These are phyloP conservation scores for Ovibos moschatus DNA, from an alignment of 2,113 vertebrate species.

Conservation along the genomic window DNA sequence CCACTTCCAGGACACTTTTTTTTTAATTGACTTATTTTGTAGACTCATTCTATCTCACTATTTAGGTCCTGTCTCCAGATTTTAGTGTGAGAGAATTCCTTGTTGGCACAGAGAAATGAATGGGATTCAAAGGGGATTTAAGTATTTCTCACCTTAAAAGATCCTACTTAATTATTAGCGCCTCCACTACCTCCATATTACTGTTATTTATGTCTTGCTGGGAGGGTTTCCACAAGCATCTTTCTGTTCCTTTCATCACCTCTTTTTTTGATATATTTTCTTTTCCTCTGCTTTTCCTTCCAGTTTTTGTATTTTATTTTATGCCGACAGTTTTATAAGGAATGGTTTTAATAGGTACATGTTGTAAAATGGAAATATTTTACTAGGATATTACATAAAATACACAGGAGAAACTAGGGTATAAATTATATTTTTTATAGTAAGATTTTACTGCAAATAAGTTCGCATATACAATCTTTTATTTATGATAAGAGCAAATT, in stretches of 20 bases:
- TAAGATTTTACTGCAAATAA: slow-evolving; percentile 77
- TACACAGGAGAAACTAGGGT: slow-evolving; percentile 67
- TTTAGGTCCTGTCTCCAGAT: not conserved
- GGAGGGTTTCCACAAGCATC: slow-evolving; percentile 42
- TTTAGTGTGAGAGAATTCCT: slow-evolving; percentile 28
- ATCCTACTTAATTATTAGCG: slow-evolving; percentile 55
- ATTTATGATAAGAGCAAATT: slow-evolving; percentile 74
- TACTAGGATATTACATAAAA: slow-evolving; percentile 74
- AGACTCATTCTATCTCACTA: slow-evolving; percentile 1
- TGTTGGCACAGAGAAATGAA: slow-evolving; percentile 4
- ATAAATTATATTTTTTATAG: slow-evolving; percentile 75
- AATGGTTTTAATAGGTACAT: slow-evolving; percentile 76
- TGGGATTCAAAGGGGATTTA: slow-evolving; percentile 44
- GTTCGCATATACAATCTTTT: slow-evolving; percentile 72
- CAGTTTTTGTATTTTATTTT: slow-evolving; percentile 73
- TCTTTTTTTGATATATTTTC: slow-evolving; percentile 68
- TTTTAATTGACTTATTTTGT: slow-evolving; percentile 47
- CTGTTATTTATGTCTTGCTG: slow-evolving; percentile 60
- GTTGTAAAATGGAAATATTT: slow-evolving; percentile 76
- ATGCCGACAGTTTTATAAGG: slow-evolving; percentile 74
- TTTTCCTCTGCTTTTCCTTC: slow-evolving; percentile 59
- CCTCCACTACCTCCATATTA: slow-evolving; percentile 21
- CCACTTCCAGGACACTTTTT: not conserved
- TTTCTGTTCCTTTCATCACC: slow-evolving; percentile 54
- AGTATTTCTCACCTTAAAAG: slow-evolving; percentile 60